Base-by-base conservation (phyloP, 2,888 invertebrate species). In the Labia minor region DNA sequence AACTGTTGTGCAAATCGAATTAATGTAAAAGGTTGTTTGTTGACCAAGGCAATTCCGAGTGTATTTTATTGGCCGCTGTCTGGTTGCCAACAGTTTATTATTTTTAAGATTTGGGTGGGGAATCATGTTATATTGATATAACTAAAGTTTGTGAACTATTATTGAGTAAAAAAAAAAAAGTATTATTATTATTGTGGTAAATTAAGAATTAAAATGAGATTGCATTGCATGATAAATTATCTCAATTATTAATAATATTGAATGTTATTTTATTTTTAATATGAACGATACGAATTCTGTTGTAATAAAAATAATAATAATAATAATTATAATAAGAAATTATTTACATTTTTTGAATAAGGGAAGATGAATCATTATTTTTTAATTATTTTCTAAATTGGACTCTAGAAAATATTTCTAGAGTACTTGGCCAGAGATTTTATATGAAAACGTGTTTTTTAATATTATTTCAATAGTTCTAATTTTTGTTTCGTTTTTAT, bases 1-100 rank as follows among this genome's bases (percentile, higher is more conserved):
- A 68, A 71, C 75, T 75, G 75, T 76, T 76, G 75, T 76, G 76
- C 76, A 75, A 76, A 76, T 76, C 75, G 74, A 74, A 73, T 73
- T 72, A 74, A 66, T 66, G 66, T 76, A 78, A 78, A 78, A 77
- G 79, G 77, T 79, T 70, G 66, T 66, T 69, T 64, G 67, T 67
- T 66, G 66, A 49, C 49, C 49, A 49, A 49, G 14, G 26, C 11
- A 11, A 19, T 33, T 37, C 37, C 66, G 33, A 49, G 16, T n/a
- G 49, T 49, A 49, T 49, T 49, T 49, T 49, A 49, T 49, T 49
- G 49, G 49, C 49, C 49, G 49, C 16, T 14, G 8, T 14, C 49
- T 49, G 6, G 49, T 66, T 66, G 62, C 66, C 63, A 49, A 66
- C 21, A 66, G 37, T 63, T 66, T 37, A 63, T 66, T 63, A 66